These are phyloP conservation scores for Gymnarchus niloticus DNA, from an alignment of 2,113 vertebrate species.

Conservation along the genomic window DNA sequence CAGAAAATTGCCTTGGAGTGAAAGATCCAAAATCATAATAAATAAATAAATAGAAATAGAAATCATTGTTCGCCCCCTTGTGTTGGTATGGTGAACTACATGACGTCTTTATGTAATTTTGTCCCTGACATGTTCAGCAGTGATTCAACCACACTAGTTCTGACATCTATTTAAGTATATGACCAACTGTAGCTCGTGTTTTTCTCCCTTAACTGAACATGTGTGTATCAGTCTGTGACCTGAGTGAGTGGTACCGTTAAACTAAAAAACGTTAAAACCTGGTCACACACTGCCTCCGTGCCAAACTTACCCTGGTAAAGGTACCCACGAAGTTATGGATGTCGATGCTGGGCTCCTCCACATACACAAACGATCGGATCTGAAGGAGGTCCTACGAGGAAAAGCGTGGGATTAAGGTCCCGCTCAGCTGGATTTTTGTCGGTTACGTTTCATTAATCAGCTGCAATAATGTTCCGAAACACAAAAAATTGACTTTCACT, in stretches of 20 bases:
- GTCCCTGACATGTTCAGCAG: too few relatives aligned
- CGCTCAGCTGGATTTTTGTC: neutral
- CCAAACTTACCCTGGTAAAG: conserved; percentile 89
- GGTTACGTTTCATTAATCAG: neutral
- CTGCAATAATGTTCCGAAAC: neutral
- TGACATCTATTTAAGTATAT: too few relatives aligned
- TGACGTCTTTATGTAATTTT: too few relatives aligned
- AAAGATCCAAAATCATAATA: neutral
- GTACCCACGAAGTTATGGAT: conserved; percentile 96
- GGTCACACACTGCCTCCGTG: neutral
- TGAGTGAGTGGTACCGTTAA: too few relatives aligned
- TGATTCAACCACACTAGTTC: too few relatives aligned
- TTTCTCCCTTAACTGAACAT: too few relatives aligned
- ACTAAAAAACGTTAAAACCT: too few relatives aligned
- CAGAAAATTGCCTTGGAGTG: too few relatives aligned
- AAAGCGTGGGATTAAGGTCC: neutral
- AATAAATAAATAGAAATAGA: neutral
- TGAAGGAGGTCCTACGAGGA: conserved; percentile 82
- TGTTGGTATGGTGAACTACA: too few relatives aligned
- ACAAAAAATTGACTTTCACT: neutral
- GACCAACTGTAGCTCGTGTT: too few relatives aligned
- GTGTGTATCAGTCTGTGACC: too few relatives aligned
- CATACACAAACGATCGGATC: conserved; percentile 83
- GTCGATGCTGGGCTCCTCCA: conserved; percentile 92
- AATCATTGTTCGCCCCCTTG: too few relatives aligned